Conservation (phyloP, 1,140 invertebrate genomes). For the roundworm (Caenorhabditis elegans) region DNA sequence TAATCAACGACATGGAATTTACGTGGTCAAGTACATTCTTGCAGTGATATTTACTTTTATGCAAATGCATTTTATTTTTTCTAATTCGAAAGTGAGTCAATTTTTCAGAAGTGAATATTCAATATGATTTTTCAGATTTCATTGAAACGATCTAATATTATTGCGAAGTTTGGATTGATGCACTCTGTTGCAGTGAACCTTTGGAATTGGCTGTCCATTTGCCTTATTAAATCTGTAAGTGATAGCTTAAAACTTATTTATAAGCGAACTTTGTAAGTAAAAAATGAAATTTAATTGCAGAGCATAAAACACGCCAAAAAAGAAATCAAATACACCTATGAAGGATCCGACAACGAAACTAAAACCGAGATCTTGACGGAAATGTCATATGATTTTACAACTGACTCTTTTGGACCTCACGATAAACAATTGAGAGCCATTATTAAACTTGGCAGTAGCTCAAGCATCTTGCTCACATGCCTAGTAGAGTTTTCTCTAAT, state of each 20-base stretch:
- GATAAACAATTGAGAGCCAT: not conserved
- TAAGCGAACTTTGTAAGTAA: too few relatives aligned
- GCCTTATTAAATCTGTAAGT: constrained; percentile 54
- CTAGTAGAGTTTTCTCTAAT: constrained; percentile 53
- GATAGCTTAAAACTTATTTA: too few relatives aligned
- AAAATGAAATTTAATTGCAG: too few relatives aligned
- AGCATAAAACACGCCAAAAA: too few relatives aligned
- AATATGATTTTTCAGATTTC: too few relatives aligned
- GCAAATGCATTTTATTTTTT: constrained; percentile 67
- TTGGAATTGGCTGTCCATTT: constrained; percentile 64
- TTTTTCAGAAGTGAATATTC: too few relatives aligned
- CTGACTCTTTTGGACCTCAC: not conserved
- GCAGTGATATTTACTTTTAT: constrained; percentile 64
- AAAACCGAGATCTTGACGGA: not conserved
- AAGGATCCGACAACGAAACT: not conserved
- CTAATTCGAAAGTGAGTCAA: constrained; percentile 66
- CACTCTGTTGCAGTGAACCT: constrained; percentile 64
- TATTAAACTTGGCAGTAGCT: not conserved
- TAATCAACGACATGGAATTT: not conserved
- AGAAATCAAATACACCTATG: not conserved
- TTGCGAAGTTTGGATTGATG: constrained; percentile 63
- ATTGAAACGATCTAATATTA: not conserved
- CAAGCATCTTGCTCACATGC: not conserved
- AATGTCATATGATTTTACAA: not conserved
- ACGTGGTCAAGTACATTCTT: constrained; percentile 52